Conservation (phyloP, 37 sponge, comb jelly and placozoan genomes). For the Axinella damicornis region DNA sequence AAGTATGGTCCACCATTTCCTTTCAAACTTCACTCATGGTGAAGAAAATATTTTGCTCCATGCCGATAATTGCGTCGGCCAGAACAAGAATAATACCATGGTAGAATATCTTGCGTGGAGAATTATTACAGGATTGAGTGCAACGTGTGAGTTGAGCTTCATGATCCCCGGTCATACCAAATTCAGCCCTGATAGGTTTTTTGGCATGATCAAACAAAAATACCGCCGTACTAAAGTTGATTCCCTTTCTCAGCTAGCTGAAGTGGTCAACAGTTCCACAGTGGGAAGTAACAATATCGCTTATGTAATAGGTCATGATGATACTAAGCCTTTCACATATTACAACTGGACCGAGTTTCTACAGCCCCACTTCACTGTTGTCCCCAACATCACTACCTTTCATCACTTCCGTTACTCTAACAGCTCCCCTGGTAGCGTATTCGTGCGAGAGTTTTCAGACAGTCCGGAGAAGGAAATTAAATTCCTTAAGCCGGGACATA, state of each 20-base stretch:
- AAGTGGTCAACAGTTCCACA: conserved; percentile 4
- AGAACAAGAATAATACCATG: conserved; percentile 61
- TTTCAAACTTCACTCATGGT: neutral
- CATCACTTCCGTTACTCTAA: conserved; percentile 4
- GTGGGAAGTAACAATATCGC: neutral
- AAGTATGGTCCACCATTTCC: conserved; percentile 57
- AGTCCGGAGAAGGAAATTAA: neutral
- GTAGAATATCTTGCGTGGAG: conserved; percentile 49
- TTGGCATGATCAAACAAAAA: conserved; percentile 42
- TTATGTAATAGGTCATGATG: neutral
- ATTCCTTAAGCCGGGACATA: neutral
- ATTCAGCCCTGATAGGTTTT: conserved; percentile 56
- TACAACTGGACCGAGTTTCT: conserved; percentile 37
- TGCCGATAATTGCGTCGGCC: too few relatives aligned
- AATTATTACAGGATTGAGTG: conserved; percentile 13
- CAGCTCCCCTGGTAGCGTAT: neutral
- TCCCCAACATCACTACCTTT: conserved; percentile 20
- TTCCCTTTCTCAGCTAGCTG: conserved; percentile 5
- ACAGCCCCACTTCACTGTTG: neutral
- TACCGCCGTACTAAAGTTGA: conserved; percentile 19
- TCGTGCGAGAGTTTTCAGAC: neutral
- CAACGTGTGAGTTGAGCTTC: too few relatives aligned
- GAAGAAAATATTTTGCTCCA: conserved; percentile 33
- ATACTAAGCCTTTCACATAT: neutral
- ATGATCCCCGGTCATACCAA: too few relatives aligned